phyloP scores from a whole-genome alignment of 1,140 invertebrate species.

The Meloidogyne exigua region DNA sequence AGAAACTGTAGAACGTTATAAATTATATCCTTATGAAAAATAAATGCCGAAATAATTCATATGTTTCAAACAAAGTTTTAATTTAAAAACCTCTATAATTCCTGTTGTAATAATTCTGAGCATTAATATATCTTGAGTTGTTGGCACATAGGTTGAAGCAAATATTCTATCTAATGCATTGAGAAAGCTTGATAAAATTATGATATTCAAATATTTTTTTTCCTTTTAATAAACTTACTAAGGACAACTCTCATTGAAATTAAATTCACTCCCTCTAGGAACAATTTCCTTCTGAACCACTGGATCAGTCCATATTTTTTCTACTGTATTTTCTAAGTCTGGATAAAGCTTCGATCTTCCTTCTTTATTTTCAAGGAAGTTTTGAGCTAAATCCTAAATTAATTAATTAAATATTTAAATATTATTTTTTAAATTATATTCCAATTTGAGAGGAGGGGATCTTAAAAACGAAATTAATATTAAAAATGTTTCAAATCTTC shows the following conservation, averaged over 20 bases:
- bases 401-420: not conserved
- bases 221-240: constrained; percentile 18
- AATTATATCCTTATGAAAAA: too few relatives aligned
- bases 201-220: too few relatives aligned
- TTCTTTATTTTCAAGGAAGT: not conserved
- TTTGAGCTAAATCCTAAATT: not conserved
- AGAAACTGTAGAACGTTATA: too few relatives aligned
- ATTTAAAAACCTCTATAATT: constrained; percentile 70
- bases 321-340: not conserved
- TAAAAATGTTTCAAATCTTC: too few relatives aligned
- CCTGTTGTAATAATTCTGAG: constrained; percentile 87
- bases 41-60: too few relatives aligned
- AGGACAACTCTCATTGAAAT: constrained; percentile 14
- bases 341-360: not conserved
- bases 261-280: constrained; percentile 17
- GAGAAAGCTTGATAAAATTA: constrained; percentile 31
- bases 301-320: constrained; percentile 8
- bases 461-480: too few relatives aligned
- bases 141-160: constrained; percentile 84
- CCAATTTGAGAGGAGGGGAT: too few relatives aligned
- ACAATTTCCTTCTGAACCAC: constrained; percentile 13
- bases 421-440: too few relatives aligned
- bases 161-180: constrained; percentile 91
- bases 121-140: constrained; percentile 91
- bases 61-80: too few relatives aligned